Evolutionary conservation across 2,888 invertebrate genomes (phyloP), one percentile per base, ranked within the genome.

Genomic region (Scelioninae gen. 2): DNA sequence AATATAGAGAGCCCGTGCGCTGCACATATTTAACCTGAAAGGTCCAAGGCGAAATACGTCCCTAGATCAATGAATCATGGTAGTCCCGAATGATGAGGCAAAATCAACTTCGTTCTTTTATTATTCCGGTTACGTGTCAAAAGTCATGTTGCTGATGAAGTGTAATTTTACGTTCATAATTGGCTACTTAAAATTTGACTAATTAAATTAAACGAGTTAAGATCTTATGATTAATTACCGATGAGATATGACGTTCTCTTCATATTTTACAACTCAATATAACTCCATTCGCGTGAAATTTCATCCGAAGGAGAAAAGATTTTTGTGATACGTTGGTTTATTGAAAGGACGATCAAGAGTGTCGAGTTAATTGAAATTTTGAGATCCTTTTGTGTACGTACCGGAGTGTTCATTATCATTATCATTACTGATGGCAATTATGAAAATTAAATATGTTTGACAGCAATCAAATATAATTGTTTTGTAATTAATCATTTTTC

Each of bases 161-260:
- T 65, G 69, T 69, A 64, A 69, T 69, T 72, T 69, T 52, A 61
- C 52, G 60, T 64, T 43, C 52, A 39, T 83, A 81, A 84, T 82
- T 81, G 82, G 78, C 80, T 84, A 83, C 81, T 86, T 85, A 85
- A 85, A 85, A 85, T 68, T 82, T 84, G 77, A 85, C 85, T 85
- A 84, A 85, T 85, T 81, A 81, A 75, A 76, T 53, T 73, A 76
- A 74, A 48, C 25, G 64, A 63, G 45, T 43, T 58, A 33, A 68
- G 45, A 35, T 63, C 52, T 45, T 9, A 37, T 69, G 58, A 73
- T 69, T 73, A 69, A 73, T 73, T 52, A 25, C 25, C 25, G 25
- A 58, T 43, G 10, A 37, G 13, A 13, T 48, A 31, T 5, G 10
- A 31, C 10, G 31, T 31, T 31, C 31, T 2, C 5, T 5, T 7